A percentile compares a stretch with the other conserved stretches of the same genome.
Evolutionary conservation across 2,113 vertebrate genomes (phyloP).

Genomic region (Oophaga pumilio): DNA sequence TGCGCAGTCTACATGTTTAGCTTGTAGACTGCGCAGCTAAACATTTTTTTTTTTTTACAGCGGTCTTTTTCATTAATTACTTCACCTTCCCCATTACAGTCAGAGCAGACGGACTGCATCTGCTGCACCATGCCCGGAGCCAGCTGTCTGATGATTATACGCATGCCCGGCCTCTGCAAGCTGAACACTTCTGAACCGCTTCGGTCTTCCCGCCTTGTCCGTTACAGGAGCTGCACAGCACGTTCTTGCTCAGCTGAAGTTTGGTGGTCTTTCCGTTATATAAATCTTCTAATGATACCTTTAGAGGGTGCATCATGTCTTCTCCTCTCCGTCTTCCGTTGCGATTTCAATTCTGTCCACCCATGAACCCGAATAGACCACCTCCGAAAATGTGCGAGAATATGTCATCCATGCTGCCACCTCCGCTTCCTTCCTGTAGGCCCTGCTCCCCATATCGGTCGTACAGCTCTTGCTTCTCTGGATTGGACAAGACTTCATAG

Average conservation of each 20-base stretch:
- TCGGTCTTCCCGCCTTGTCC: conserved; percentile 96
- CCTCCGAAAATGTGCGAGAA: conserved; percentile 99
- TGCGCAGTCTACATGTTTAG: too few species aligned
- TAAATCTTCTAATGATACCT: conserved; percentile 97
- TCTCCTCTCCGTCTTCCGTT: conserved; percentile 95
- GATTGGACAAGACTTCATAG: conserved; percentile 95
- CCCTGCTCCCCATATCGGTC: conserved; percentile 97
- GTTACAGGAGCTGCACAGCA: conserved; percentile 91
- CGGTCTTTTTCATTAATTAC: conserved; percentile 98
- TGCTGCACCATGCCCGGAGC: too few species aligned
- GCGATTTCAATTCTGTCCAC: conserved; percentile 89
- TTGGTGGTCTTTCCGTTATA: conserved; percentile 99
- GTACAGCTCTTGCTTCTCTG: conserved; percentile 94
- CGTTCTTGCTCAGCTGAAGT: conserved; percentile 98
- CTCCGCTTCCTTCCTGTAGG: conserved; percentile 92
- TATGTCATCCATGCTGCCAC: conserved; percentile 96
- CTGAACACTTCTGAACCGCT: conserved; percentile 93
- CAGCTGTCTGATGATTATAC: conserved; percentile 97
- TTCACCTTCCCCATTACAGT: conserved; percentile 98
- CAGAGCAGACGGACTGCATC: too few species aligned
- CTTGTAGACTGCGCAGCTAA: too few species aligned
- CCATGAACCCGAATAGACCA: conserved; percentile 97
- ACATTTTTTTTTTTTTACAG: conserved; percentile 98
- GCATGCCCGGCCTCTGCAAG: conserved; percentile 91
- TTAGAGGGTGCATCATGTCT: conserved; percentile 97